These are phyloP conservation scores for Hydropotes inermis DNA, from an alignment of 2,113 vertebrate genomes.

Conservation along the genomic window DNA sequence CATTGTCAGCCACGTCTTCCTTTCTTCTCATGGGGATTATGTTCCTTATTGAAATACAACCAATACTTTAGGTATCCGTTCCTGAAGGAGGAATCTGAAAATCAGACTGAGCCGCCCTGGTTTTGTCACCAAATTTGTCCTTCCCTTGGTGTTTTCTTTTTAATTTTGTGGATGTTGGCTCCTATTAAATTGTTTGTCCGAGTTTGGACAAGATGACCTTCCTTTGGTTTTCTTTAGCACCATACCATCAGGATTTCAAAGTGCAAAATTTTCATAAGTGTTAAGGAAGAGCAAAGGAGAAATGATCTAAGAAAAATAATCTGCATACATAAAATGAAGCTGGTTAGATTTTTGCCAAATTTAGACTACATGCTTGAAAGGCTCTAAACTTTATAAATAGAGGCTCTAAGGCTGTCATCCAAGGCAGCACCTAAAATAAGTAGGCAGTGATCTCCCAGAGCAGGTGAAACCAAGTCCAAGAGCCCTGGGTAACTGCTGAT, in stretches of 20 bases:
- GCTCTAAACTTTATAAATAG: background rate
- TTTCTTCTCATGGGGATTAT: background rate
- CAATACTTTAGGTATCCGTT: background rate
- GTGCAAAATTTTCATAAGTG: background rate
- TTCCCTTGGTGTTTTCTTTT: background rate
- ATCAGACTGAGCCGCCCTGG: background rate
- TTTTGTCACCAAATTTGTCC: background rate
- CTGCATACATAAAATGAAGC: background rate
- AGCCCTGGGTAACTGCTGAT: background rate
- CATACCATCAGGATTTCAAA: background rate
- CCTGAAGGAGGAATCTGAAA: background rate
- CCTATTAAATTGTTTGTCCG: background rate
- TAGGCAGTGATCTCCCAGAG: background rate
- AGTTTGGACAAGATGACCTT: background rate
- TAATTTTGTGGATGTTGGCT: background rate
- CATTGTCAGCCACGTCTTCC: background rate
- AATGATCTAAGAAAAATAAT: background rate
- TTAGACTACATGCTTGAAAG: background rate
- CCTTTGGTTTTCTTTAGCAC: background rate
- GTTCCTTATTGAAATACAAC: slow-evolving; percentile 10
- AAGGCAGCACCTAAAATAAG: background rate
- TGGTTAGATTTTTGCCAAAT: background rate
- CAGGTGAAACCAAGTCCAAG: background rate
- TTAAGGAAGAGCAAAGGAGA: background rate
- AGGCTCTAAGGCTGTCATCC: background rate